Evolutionary conservation across 1,140 invertebrate species (phyloP).

Genomic region (Drosophila obscura): DNA sequence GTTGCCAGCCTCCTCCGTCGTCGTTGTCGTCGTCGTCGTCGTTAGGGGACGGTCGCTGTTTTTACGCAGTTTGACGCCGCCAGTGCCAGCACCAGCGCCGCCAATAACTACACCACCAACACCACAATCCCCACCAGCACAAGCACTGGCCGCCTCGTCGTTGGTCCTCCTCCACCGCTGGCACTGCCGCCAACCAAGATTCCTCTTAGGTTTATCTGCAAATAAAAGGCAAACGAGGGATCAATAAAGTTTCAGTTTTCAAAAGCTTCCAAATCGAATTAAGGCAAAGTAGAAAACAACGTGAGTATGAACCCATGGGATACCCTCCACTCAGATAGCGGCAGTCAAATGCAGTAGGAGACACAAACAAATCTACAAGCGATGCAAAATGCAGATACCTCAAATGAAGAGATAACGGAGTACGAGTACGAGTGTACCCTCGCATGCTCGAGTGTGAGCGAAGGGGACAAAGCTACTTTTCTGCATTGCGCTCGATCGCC

Average conservation of each 20-base stretch:
- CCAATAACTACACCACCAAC: constrained; percentile 29
- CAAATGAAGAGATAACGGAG: too few relatives aligned
- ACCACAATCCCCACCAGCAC: constrained; percentile 43
- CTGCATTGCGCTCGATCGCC: too few relatives aligned
- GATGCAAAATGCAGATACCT: too few relatives aligned
- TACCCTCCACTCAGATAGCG: too few relatives aligned
- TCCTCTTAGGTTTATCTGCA: constrained; percentile 64
- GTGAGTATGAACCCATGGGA: neutral
- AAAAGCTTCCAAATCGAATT: neutral
- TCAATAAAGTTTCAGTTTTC: neutral
- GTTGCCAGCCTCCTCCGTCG: constrained; percentile 32
- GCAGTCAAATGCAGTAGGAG: too few relatives aligned
- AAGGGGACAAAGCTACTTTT: too few relatives aligned
- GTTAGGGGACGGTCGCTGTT: constrained; percentile 64
- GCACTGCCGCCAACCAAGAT: constrained; percentile 64
- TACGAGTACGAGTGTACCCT: too few relatives aligned
- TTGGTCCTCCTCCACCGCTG: constrained; percentile 41
- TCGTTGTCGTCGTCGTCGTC: constrained; percentile 4
- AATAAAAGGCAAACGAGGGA: constrained; percentile 1
- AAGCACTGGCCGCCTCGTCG: constrained; percentile 17
- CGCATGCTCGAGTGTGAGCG: too few relatives aligned
- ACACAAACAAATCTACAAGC: too few relatives aligned
- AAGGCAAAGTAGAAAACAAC: neutral
- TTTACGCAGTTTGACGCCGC: constrained; percentile 75
- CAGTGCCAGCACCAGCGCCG: constrained; percentile 61